Evolutionary conservation across 2,113 vertebrate genomes (phyloP).

Genomic region (Platysternon megacephalum): DNA sequence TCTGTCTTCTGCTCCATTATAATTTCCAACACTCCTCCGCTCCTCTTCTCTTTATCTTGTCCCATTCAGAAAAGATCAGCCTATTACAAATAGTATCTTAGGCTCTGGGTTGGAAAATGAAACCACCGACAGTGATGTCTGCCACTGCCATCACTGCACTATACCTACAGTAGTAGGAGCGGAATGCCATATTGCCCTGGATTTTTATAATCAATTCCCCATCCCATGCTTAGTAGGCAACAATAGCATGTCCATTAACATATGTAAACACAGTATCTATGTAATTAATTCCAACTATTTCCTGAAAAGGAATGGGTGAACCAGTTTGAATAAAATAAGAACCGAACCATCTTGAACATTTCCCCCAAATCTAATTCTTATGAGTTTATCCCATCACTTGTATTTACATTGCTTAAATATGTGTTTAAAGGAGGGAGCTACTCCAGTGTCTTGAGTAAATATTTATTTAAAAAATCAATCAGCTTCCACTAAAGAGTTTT

Average conservation of each 20-base stretch:
- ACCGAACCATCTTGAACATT: neutral
- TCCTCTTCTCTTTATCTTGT: neutral
- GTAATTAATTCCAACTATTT: neutral
- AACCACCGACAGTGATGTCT: rapidly evolving
- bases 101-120: neutral
- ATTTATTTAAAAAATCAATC: neutral
- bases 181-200: neutral
- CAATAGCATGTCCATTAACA: neutral
- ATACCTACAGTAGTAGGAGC: neutral
- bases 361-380: neutral
- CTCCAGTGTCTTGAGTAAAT: neutral
- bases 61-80: neutral
- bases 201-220: neutral
- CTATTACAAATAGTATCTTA: neutral
- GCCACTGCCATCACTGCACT: rapidly evolving
- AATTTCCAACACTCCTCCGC: neutral
- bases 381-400: neutral
- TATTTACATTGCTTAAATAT: neutral
- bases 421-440: neutral
- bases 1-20: neutral
- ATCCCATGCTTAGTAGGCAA: neutral
- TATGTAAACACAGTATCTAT: neutral
- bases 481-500: neutral
- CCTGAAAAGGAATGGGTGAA: neutral
- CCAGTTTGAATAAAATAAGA: neutral